Evolutionary conservation across 2,888 invertebrate species (phyloP).

Genomic region (Perdita meconis): DNA sequence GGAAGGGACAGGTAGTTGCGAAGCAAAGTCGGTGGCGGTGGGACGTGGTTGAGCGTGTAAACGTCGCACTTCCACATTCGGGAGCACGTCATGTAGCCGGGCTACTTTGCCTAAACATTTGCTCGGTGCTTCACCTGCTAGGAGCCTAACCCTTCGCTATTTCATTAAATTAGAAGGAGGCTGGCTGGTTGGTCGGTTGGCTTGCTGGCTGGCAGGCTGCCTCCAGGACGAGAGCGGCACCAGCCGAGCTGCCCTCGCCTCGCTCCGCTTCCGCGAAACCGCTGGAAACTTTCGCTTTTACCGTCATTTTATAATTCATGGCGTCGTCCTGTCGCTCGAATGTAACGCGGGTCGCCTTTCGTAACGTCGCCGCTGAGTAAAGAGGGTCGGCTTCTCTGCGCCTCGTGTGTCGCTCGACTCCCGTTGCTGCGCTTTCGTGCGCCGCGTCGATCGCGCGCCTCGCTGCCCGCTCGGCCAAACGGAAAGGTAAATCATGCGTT

Average conservation of each 20-base stretch:
- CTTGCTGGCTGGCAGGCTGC: conserved; percentile 51
- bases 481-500: conserved; percentile 82
- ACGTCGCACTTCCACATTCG: conserved; percentile 63
- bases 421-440: conserved; percentile 49
- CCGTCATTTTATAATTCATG: conserved; percentile 84
- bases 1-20: conserved; percentile 26
- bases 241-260: conserved; percentile 14
- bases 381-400: conserved; percentile 66
- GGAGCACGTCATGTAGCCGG: conserved; percentile 53
- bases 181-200: conserved; percentile 70
- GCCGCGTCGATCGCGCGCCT: conserved; percentile 27
- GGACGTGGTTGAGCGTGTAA: conserved; percentile 59
- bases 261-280: conserved; percentile 69
- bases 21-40: conserved; percentile 35
- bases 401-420: conserved; percentile 41
- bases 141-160: conserved; percentile 81
- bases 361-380: conserved; percentile 75
- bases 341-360: conserved; percentile 74
- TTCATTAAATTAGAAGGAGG: conserved; percentile 82
- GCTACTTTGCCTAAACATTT: conserved; percentile 81
- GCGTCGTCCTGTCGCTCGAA: conserved; percentile 77
- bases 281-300: conserved; percentile 83
- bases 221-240: conserved; percentile 28
- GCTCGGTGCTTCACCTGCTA: conserved; percentile 76
- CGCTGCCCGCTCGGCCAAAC: conserved; percentile 57